Conservation (phyloP, 2,797 vertebrate species). For the Channallabes apus region DNA sequence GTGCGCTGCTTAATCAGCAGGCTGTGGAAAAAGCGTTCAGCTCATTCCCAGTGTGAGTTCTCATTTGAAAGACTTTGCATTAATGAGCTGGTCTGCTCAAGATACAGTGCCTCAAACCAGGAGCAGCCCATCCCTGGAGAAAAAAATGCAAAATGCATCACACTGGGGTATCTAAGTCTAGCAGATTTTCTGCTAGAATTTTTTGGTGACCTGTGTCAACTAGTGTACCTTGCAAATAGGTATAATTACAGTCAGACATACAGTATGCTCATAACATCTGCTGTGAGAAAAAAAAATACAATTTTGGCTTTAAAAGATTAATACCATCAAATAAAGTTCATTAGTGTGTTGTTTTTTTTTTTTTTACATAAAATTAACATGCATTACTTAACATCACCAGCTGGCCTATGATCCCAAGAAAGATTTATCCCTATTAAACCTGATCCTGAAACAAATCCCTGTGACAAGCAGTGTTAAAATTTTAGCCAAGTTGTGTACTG, state of each 20-base stretch:
- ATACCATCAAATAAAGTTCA: background rate
- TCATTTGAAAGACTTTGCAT: slow-evolving; percentile 49
- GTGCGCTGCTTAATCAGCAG: slow-evolving; percentile 28
- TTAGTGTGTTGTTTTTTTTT: background rate
- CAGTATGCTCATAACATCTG: background rate
- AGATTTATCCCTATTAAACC: background rate
- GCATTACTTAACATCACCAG: too few relatives aligned
- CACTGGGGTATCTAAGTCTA: background rate
- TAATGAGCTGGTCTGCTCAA: slow-evolving; percentile 32
- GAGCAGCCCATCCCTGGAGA: slow-evolving; percentile 2
- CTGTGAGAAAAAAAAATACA: background rate
- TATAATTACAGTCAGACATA: background rate
- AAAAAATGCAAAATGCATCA: background rate
- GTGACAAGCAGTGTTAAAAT: background rate
- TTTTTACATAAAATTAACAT: background rate
- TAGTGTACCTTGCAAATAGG: background rate
- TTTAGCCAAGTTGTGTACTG: background rate
- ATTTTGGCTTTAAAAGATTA: background rate
- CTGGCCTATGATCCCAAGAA: background rate
- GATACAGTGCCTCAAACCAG: slow-evolving; percentile 25
- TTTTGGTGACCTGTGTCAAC: background rate
- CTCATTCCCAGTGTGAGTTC: slow-evolving; percentile 45
- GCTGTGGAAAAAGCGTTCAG: slow-evolving; percentile 33
- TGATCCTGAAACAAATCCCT: background rate
- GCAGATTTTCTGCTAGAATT: background rate